Evolutionary conservation across 2,888 invertebrate genomes (phyloP), one percentile per base, ranked within the genome.

Genomic region (Philereme transversata): DNA sequence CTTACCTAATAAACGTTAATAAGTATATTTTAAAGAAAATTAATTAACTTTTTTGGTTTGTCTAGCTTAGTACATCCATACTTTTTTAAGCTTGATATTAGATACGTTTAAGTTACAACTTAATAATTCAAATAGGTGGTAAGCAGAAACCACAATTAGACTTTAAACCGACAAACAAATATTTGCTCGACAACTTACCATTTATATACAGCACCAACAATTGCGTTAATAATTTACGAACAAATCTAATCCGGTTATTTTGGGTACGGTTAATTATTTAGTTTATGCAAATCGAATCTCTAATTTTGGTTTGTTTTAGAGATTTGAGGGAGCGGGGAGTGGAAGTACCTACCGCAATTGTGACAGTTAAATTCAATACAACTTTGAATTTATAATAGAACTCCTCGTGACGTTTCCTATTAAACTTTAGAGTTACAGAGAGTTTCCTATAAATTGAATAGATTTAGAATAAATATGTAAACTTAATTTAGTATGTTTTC

Each of bases 181-280:
- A 72, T 79, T 76, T 75, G 64, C 62, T 57, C 57, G 73, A 71
- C 73, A 69, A 71, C 74, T 75, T 72, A 74, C 68, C 65, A 69
- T 73, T 73, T 74, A 79, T 77, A 79, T 74, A 75, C 73, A 71
- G 72, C 71, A 73, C 75, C 67, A 75, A 79, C 79, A 79, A 75
- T 74, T 79, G 74, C 72, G 82, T 84, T 81, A 84, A 82, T 83
- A 83, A 82, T 83, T 78, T 65, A 62, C 62, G 51, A 66, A 74
- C 78, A 83, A 68, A 60, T 65, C 64, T 81, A 84, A 86, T 83
- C 76, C 74, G 69, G 73, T 86, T 81, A 77, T 71, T 66, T 66
- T 65, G 62, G 62, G 64, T 51, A 65, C 58, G 62, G 69, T 62
- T 74, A 69, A 72, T 77, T 67, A 78, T 74, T 73, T 67, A 67